Percentiles rank a stretch among this genome's conserved stretches.
Evolutionary conservation across 2,888 invertebrate species (phyloP).

Genomic region (Glaucopsyche alexis): DNA sequence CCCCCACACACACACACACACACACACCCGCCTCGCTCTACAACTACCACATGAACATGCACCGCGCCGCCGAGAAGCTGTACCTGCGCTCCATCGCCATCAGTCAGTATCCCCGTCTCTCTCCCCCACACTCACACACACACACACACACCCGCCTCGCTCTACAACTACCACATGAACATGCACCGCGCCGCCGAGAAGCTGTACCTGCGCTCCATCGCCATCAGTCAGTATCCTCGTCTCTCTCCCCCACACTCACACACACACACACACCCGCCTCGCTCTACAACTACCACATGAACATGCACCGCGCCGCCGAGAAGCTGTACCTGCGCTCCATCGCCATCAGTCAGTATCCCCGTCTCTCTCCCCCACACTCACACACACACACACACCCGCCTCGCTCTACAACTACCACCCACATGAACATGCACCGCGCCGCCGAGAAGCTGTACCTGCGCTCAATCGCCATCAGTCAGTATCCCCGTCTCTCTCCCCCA

Average conservation of each 20-base stretch:
- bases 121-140: too few relatives aligned
- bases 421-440: conserved; percentile 91
- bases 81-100: too few relatives aligned
- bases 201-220: conserved; percentile 92
- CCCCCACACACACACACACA: not conserved
- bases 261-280: not conserved
- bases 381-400: conserved; percentile 77
- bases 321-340: too few relatives aligned
- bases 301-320: too few relatives aligned
- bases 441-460: conserved; percentile 93
- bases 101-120: too few relatives aligned
- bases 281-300: too few relatives aligned
- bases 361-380: too few relatives aligned
- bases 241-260: not conserved
- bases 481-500: not conserved
- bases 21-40: not conserved
- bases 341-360: too few relatives aligned
- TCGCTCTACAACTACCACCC: conserved; percentile 97
- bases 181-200: conserved; percentile 91
- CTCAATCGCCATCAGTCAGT: conserved; percentile 92
- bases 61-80: too few relatives aligned
- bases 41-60: too few relatives aligned
- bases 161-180: conserved; percentile 97
- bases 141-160: conserved; percentile 83
- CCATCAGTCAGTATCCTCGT: conserved; percentile 86